Conservation (phyloP, 2,888 invertebrate genomes). For the Scaeva pyrastri region DNA sequence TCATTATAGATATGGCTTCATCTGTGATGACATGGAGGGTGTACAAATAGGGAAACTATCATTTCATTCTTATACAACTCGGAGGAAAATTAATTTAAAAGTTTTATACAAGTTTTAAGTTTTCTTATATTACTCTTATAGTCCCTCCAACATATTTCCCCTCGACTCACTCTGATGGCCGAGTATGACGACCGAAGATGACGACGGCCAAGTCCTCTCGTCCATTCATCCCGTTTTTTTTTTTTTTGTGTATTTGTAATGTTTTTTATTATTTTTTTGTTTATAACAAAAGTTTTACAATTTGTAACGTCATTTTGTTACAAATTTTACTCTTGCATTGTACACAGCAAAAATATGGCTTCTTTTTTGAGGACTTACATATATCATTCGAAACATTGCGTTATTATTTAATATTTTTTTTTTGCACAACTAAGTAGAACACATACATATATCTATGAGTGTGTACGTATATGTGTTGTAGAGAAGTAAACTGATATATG, state of each 20-base stretch:
- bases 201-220: neutral
- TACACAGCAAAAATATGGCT: constrained; percentile 44
- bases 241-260: neutral
- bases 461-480: neutral
- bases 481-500: constrained; percentile 38
- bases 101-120: constrained; percentile 74
- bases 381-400: constrained; percentile 38
- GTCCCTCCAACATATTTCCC: neutral
- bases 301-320: constrained; percentile 68
- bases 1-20: too few species aligned
- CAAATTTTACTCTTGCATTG: constrained; percentile 43
- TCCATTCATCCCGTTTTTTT: neutral
- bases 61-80: constrained; percentile 26
- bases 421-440: too few species aligned
- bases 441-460: too few species aligned
- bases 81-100: constrained; percentile 75
- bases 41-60: constrained; percentile 27
- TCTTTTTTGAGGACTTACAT: constrained; percentile 42
- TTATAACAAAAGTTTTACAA: constrained; percentile 72
- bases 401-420: neutral
- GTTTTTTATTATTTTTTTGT: constrained; percentile 25
- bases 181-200: neutral
- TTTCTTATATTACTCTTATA: constrained; percentile 62
- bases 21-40: neutral
- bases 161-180: neutral